These are phyloP conservation scores for Apogon hyalosoma DNA, from an alignment of 2,797 vertebrate genomes.

Conservation along the genomic window DNA sequence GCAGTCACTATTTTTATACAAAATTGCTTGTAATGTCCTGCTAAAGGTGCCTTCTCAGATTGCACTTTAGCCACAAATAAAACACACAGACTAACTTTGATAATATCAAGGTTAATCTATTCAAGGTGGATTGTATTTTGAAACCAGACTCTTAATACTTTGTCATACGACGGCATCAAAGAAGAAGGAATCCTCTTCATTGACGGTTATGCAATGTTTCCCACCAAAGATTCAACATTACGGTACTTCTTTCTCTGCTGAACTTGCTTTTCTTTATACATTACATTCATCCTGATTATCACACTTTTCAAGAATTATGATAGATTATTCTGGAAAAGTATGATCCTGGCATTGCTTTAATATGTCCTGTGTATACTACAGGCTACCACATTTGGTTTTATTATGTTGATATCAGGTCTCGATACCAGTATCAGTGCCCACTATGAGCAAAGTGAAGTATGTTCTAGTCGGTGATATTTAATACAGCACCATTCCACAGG, in stretches of 20 bases:
- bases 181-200: background rate
- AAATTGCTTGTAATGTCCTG: background rate
- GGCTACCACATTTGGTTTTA: slow-evolving; percentile 35
- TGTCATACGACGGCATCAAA: background rate
- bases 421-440: slow-evolving; percentile 55
- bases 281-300: no score
- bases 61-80: no score
- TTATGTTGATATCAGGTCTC: slow-evolving; percentile 56
- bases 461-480: slow-evolving; percentile 77
- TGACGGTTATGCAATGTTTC: background rate
- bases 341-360: background rate
- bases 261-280: no score
- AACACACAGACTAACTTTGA: background rate
- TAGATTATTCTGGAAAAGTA: no score
- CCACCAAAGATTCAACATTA: background rate
- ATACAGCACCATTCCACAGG: slow-evolving; percentile 53
- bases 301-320: background rate
- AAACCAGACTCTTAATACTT: slow-evolving; percentile 1
- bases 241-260: background rate
- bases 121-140: background rate
- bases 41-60: background rate
- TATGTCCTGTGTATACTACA: background rate
- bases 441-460: slow-evolving; percentile 68
- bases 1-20: slow-evolving; percentile 29
- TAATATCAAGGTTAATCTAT: background rate